Conservation (phyloP, 2,797 vertebrate genomes). For the Cebuella pygmaea region DNA sequence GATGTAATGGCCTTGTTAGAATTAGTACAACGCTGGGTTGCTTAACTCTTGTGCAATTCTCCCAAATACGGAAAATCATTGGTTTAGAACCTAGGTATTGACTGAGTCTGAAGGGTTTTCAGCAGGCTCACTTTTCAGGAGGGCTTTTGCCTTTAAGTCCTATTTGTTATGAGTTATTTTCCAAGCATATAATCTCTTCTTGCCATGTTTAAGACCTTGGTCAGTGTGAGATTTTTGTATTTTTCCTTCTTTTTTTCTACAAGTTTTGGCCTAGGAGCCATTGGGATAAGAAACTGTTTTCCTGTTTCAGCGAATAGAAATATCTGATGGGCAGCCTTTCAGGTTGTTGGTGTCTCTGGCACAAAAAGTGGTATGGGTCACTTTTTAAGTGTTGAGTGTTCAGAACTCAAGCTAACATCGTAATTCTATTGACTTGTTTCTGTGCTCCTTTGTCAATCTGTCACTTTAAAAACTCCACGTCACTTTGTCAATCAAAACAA, state of each 20-base stretch:
- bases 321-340: constrained; percentile 36
- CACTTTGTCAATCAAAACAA: constrained; percentile 41
- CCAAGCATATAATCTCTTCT: neutral
- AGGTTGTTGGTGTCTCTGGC: neutral
- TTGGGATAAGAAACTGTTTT: neutral
- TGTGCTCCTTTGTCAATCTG: neutral
- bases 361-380: neutral
- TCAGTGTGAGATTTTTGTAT: neutral
- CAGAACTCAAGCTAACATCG: constrained; percentile 20
- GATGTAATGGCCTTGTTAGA: neutral
- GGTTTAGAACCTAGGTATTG: neutral
- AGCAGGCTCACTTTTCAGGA: neutral
- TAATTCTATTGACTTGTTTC: constrained; percentile 1
- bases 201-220: neutral
- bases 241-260: neutral
- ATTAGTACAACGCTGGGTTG: neutral
- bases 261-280: neutral
- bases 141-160: neutral
- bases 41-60: neutral
- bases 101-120: neutral
- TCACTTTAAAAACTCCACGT: neutral
- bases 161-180: neutral
- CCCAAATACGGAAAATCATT: constrained; percentile 1
- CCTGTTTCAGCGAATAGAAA: neutral
- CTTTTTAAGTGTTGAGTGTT: constrained; percentile 21